Percentiles rank a stretch among this genome's conserved stretches.
These are phyloP conservation scores for Peromyscus melanophrys DNA, from an alignment of 2,797 vertebrate genomes.

Conservation along the genomic window DNA sequence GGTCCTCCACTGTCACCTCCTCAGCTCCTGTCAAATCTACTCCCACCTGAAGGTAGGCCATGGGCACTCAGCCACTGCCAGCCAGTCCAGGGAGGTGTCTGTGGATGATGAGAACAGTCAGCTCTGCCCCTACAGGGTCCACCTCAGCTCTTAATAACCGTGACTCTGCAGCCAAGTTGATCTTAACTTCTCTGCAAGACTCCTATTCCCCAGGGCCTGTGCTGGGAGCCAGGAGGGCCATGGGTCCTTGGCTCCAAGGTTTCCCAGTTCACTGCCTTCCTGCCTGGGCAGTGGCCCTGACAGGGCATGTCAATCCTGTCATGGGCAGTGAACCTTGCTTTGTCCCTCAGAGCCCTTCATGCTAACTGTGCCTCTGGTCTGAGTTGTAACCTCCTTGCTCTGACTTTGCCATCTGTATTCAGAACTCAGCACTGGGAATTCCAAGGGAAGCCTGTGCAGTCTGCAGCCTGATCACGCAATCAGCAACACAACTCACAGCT, in stretches of 20 bases:
- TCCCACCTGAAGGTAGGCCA: background rate
- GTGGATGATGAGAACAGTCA: no score
- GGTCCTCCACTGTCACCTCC: no score
- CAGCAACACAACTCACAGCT: rapidly evolving
- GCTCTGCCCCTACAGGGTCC: background rate
- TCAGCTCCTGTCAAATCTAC: background rate
- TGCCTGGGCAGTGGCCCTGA: background rate
- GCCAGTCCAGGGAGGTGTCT: background rate
- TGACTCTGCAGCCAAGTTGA: no score
- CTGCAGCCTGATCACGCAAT: background rate
- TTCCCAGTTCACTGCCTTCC: background rate
- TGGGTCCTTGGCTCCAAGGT: no score
- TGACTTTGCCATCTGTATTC: background rate
- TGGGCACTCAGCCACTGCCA: background rate
- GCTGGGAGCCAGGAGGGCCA: no score
- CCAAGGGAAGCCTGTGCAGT: background rate
- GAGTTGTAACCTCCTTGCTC: background rate
- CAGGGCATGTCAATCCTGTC: background rate
- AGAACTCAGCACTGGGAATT: background rate
- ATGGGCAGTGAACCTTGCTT: background rate
- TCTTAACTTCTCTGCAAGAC: background rate
- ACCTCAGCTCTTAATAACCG: background rate
- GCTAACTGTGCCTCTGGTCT: no score
- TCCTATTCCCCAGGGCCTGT: background rate
- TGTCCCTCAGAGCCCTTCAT: background rate